Base-by-base conservation (phyloP, 2,888 invertebrate species). In the Drosophila mercatorum region DNA sequence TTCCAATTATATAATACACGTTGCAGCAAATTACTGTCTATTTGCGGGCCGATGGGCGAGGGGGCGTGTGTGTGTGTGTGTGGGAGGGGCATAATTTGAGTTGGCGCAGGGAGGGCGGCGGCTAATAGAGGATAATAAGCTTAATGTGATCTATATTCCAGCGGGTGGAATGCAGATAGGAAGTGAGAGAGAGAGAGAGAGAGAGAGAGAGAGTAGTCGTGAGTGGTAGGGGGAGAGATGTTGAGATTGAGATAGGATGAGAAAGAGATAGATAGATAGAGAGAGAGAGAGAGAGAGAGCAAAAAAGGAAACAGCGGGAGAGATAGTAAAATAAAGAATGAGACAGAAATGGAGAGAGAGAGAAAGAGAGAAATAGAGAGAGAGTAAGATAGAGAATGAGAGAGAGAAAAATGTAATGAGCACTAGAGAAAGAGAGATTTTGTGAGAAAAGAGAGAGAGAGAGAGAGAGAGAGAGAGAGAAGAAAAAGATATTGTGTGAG, bases 1-100 rank as follows among this genome's bases (percentile, higher is more conserved):
- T 66, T 78, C 63, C 84, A 83, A 83, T 86, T 86, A 86, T n/a
- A 49, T 53, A 31, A 36, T 36, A 56, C 47, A 65, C 65, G 40
- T 34, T 49, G 14, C 64, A 43, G 28, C 49, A 28, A 49, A 49
- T 28, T 49, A 22, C 49, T 26, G n/a, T 12, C n/a, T 28, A 40
- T 55, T n/a, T 40, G 26, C 36, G 6, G 36, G 52, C 3, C 36
- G 22, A 7, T 12, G 31, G 31, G 5, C 22, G 17, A 22, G 3
- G 36, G 52, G 17, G 31, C 31, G 31, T 6, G 6, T 14, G 11
- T 10, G 10, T 51, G 31, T 55, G 40, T 26, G 28, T 40, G 38
- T n/a, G 26, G 40, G 40, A 34, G n/a, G 36, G 22, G 47, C 7
- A 51, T 34, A 34, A 34, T n/a, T 17, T 6, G 51, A 34, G 11